A percentile compares a stretch with the other conserved stretches of the same genome.
phyloP scores from a whole-genome alignment of 2,113 vertebrate species.

The Aleadryas rufinucha region DNA sequence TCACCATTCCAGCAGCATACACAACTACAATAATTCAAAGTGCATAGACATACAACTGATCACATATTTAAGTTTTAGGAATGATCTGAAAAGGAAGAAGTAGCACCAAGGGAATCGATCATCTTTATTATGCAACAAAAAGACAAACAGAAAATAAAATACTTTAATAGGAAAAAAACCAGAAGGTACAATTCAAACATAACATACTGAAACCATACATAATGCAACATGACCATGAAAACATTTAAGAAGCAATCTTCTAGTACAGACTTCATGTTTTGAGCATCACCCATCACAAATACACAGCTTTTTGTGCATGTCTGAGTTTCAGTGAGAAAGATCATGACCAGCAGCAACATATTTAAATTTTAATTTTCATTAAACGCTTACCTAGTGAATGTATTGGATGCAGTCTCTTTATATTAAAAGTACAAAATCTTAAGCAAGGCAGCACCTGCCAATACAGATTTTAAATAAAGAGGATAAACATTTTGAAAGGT shows the following conservation, averaged over 20 bases:
- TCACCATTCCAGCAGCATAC: background rate
- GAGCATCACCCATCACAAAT: background rate
- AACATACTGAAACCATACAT: background rate
- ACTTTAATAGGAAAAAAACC: constrained; percentile 19
- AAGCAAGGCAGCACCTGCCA: constrained; percentile 10
- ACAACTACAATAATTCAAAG: background rate
- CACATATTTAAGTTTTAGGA: background rate
- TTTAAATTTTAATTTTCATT: background rate
- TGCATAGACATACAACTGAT: background rate
- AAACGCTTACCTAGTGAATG: background rate
- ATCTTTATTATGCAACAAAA: constrained; percentile 50
- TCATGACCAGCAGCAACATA: background rate
- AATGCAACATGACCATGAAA: background rate
- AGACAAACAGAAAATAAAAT: constrained; percentile 45
- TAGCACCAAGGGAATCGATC: background rate
- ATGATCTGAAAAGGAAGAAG: background rate
- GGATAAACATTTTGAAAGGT: background rate
- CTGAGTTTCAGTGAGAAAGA: constrained; percentile 22
- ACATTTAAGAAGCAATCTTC: background rate
- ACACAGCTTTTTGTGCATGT: background rate
- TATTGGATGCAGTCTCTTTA: background rate
- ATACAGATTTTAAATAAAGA: constrained; percentile 51
- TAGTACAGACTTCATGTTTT: background rate
- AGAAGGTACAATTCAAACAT: constrained; percentile 31
- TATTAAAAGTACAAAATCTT: constrained; percentile 22